phyloP scores from a whole-genome alignment of 2,797 vertebrate species.

The Avahi laniger region DNA sequence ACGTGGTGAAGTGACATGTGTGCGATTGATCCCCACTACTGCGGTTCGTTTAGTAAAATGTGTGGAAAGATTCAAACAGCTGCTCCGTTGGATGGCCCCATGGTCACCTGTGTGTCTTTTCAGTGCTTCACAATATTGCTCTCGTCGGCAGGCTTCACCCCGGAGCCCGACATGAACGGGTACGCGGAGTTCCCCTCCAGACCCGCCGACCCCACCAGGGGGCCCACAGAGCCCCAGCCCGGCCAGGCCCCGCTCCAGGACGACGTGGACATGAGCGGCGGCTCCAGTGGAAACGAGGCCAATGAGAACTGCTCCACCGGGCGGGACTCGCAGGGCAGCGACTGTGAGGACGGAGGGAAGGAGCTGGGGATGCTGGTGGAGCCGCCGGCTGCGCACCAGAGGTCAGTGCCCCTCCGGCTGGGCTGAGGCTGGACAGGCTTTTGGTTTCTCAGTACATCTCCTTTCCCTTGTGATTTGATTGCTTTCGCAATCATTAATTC shows the following conservation, averaged over 20 bases:
- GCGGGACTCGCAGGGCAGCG: constrained; percentile 89
- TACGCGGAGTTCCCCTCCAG: constrained; percentile 83
- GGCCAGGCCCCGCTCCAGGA: constrained; percentile 85
- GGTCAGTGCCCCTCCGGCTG: constrained; percentile 79
- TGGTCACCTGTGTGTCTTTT: rapidly evolving
- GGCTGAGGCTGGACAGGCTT: rapidly evolving
- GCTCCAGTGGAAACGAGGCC: constrained; percentile 89
- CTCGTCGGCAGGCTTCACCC: constrained; percentile 75
- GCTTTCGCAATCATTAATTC: background rate
- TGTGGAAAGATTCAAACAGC: rapidly evolving
- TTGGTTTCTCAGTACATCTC: rapidly evolving
- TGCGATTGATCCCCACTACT: rapidly evolving
- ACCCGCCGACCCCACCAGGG: constrained; percentile 84
- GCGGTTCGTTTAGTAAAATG: rapidly evolving
- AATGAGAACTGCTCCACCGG: constrained; percentile 89
- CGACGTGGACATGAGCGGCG: constrained; percentile 92
- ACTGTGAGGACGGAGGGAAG: constrained; percentile 88
- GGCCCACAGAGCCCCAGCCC: constrained; percentile 80
- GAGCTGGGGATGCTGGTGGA: constrained; percentile 89
- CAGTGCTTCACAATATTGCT: background rate
- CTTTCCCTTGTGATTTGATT: rapidly evolving
- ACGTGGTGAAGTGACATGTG: background rate
- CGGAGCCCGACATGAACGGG: constrained; percentile 86
- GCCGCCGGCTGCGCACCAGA: constrained; percentile 88
- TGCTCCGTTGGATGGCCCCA: rapidly evolving